Evolutionary conservation across 2,797 vertebrate species (phyloP).

Genomic region (Neosilurus mollespiculum): DNA sequence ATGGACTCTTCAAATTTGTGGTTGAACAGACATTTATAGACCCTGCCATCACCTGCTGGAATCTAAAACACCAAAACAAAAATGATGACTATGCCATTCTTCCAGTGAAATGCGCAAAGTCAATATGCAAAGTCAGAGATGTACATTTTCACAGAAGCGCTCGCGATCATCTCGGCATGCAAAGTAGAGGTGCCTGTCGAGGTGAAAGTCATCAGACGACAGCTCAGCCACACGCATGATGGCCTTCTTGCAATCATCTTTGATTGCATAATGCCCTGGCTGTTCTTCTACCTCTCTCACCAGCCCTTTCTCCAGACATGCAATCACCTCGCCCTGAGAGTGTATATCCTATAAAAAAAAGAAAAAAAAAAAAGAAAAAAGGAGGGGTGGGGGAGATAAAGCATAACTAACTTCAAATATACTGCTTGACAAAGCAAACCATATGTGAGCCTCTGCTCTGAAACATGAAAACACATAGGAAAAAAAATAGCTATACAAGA

Average conservation of each 20-base stretch:
- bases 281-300: conserved; percentile 85
- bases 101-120: too few species aligned
- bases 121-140: conserved; percentile 43
- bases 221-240: conserved; percentile 95
- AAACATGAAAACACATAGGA: neutral
- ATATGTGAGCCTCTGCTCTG: neutral
- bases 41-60: conserved; percentile 90
- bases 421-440: neutral
- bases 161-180: conserved; percentile 93
- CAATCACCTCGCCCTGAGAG: conserved; percentile 95
- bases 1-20: conserved; percentile 99
- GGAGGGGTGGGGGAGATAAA: too few species aligned
- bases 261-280: conserved; percentile 71
- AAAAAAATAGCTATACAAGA: neutral
- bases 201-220: conserved; percentile 93
- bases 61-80: conserved; percentile 72
- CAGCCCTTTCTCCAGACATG: conserved; percentile 91
- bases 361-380: neutral
- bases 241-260: conserved; percentile 88
- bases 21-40: conserved; percentile 99
- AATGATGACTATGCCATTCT: neutral
- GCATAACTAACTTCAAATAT: neutral
- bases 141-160: conserved; percentile 92
- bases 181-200: conserved; percentile 93
- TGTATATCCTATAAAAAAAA: conserved; percentile 81